These are phyloP conservation scores for Podarcis cretensis DNA, from an alignment of 2,113 vertebrate genomes.

Conservation along the genomic window DNA sequence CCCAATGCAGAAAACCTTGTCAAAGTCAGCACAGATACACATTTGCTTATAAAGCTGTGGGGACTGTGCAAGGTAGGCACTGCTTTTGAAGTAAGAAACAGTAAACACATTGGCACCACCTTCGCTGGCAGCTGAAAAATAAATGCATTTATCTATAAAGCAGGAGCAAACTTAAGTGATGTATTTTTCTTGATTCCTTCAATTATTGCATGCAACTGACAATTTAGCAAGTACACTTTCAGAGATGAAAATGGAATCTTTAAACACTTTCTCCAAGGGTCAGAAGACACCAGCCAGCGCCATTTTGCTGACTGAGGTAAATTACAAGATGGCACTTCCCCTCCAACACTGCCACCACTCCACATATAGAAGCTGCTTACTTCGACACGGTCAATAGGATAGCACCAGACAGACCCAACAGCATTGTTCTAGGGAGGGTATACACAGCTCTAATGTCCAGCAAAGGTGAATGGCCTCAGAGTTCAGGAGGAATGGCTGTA, in stretches of 20 bases:
- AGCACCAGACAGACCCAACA: too few relatives aligned
- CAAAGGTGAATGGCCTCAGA: too few relatives aligned
- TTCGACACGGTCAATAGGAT: too few relatives aligned
- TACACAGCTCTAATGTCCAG: too few relatives aligned
- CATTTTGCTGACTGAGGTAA: too few relatives aligned
- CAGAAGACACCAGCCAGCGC: background rate
- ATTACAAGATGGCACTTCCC: too few relatives aligned
- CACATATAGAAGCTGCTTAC: too few relatives aligned
- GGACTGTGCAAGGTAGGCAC: slow-evolving; percentile 97
- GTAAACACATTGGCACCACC: slow-evolving; percentile 99
- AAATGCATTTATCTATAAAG: slow-evolving; percentile 46
- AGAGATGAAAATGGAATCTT: background rate
- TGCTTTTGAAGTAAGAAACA: slow-evolving; percentile 98
- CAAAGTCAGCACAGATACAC: slow-evolving; percentile 99
- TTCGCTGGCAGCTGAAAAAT: slow-evolving; percentile 93
- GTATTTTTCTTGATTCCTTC: background rate
- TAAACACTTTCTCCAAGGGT: background rate
- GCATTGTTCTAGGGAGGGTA: too few relatives aligned
- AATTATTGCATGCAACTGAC: background rate
- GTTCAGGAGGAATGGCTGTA: too few relatives aligned
- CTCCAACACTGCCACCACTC: too few relatives aligned
- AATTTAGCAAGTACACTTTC: background rate
- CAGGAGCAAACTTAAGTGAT: background rate
- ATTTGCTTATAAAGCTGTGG: slow-evolving; percentile 99
- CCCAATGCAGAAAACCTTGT: slow-evolving; percentile 97